Evolutionary conservation across 2,888 invertebrate species (phyloP).

Genomic region (Coecobrya sp.): DNA sequence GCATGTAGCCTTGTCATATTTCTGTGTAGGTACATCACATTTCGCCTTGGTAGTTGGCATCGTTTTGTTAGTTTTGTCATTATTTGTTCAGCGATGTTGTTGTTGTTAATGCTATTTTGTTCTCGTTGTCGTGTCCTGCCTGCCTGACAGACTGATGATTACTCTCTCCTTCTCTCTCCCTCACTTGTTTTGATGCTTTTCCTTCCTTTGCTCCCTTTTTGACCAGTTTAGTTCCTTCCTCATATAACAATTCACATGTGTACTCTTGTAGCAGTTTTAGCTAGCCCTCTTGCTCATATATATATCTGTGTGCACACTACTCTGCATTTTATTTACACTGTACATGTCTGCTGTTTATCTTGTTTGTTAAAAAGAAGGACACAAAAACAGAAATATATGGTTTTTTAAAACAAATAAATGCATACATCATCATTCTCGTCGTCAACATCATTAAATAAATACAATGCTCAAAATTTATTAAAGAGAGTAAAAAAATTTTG

Average conservation of each 20-base stretch:
- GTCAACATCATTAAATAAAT: slow-evolving; percentile 24
- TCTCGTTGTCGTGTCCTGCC: slow-evolving; percentile 60
- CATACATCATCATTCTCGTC: slow-evolving; percentile 11
- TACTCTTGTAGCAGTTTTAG: background rate
- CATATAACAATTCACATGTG: background rate
- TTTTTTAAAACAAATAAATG: slow-evolving; percentile 45
- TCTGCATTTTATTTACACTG: slow-evolving; percentile 32
- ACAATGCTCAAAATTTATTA: slow-evolving; percentile 28
- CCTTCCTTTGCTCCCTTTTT: slow-evolving; percentile 45
- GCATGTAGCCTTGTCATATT: slow-evolving; percentile 17
- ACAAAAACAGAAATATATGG: slow-evolving; percentile 21
- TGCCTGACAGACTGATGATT: slow-evolving; percentile 67
- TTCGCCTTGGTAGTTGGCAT: slow-evolving; percentile 26
- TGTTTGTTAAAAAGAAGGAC: slow-evolving; percentile 32
- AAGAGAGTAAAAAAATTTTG: background rate
- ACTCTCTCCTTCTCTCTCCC: slow-evolving; percentile 23
- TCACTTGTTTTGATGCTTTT: slow-evolving; percentile 31
- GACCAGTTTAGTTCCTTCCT: slow-evolving; percentile 52
- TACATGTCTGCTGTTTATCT: slow-evolving; percentile 33
- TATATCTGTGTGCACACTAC: background rate
- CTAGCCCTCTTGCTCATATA: background rate
- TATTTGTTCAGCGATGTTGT: slow-evolving; percentile 71
- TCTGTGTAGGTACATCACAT: background rate
- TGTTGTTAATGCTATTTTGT: slow-evolving; percentile 61
- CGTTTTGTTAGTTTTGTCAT: slow-evolving; percentile 75